Evolutionary conservation across 2,797 vertebrate genomes (phyloP).

Genomic region (Chrosomus eos): DNA sequence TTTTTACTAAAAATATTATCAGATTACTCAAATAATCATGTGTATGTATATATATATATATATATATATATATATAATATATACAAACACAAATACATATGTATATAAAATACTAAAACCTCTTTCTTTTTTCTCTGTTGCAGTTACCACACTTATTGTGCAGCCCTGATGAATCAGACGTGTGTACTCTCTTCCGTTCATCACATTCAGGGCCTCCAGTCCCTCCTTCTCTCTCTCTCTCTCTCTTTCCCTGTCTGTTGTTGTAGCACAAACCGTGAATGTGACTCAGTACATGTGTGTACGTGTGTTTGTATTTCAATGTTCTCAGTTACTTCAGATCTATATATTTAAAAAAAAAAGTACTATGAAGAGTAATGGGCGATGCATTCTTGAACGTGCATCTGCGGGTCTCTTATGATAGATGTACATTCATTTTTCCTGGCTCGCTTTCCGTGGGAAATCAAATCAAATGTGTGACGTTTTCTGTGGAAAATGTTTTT

Average conservation of each 20-base stretch:
- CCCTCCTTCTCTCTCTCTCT: slow-evolving; percentile 55
- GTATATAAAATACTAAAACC: neutral
- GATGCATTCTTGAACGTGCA: slow-evolving; percentile 45
- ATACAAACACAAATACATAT: neutral
- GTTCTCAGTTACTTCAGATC: slow-evolving; percentile 86
- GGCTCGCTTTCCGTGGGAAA: slow-evolving; percentile 49
- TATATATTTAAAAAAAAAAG: slow-evolving; percentile 67
- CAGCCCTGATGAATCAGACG: slow-evolving; percentile 78
- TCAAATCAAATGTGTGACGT: slow-evolving; percentile 57
- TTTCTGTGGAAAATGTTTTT: slow-evolving; percentile 61
- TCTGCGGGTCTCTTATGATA: slow-evolving; percentile 35
- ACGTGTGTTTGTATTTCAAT: slow-evolving; percentile 87
- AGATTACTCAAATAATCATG: neutral
- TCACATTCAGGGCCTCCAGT: slow-evolving; percentile 50
- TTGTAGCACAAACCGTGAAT: slow-evolving; percentile 78
- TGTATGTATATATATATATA: neutral
- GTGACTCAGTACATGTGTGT: slow-evolving; percentile 66
- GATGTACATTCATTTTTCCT: slow-evolving; percentile 49
- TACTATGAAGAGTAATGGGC: slow-evolving; percentile 32
- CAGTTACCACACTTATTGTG: slow-evolving; percentile 87
- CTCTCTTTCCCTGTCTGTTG: slow-evolving; percentile 79
- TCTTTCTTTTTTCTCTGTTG: slow-evolving; percentile 27
- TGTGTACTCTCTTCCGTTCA: slow-evolving; percentile 72
- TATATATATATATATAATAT: neutral
- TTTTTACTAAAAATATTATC: neutral